A percentile compares a stretch with the other conserved stretches of the same genome.
Evolutionary conservation across 2,888 invertebrate genomes (phyloP).

Genomic region (Fragum fragum): DNA sequence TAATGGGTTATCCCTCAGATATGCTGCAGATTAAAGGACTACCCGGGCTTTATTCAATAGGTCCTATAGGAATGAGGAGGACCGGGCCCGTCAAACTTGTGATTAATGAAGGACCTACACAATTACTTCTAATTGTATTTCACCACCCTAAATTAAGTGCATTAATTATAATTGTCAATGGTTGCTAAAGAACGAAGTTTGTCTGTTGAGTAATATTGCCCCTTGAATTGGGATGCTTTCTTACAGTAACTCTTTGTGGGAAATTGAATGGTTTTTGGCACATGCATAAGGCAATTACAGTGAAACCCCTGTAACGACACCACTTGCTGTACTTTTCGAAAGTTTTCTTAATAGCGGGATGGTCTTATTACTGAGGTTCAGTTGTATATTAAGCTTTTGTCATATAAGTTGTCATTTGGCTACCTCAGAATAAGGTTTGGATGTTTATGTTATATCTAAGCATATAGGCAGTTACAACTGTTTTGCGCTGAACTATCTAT

Average conservation of each 20-base stretch:
- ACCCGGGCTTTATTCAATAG: slow-evolving; percentile 17
- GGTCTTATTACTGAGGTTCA: too few relatives aligned
- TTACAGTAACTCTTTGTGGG: slow-evolving; percentile 4
- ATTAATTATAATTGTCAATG: slow-evolving; percentile 30
- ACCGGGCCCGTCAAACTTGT: background rate
- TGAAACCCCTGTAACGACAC: too few relatives aligned
- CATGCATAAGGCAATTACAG: too few relatives aligned
- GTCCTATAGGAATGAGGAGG: slow-evolving; percentile 20
- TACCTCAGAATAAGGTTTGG: too few relatives aligned
- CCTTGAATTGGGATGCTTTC: background rate
- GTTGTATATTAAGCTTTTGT: too few relatives aligned
- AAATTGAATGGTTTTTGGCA: background rate
- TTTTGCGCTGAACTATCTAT: too few relatives aligned
- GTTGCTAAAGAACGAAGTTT: slow-evolving; percentile 32
- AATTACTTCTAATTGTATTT: slow-evolving; percentile 25
- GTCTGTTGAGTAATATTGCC: slow-evolving; percentile 26
- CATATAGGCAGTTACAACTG: too few relatives aligned
- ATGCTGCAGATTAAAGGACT: background rate
- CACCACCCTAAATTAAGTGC: slow-evolving; percentile 22
- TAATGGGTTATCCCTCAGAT: slow-evolving; percentile 9
- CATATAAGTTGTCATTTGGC: too few relatives aligned
- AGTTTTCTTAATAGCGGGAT: too few relatives aligned
- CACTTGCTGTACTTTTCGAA: too few relatives aligned
- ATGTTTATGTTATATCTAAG: too few relatives aligned
- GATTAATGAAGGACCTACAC: slow-evolving; percentile 31